Percentiles rank a stretch among this genome's conserved stretches.
These are phyloP conservation scores for Mycteria americana DNA, from an alignment of 2,797 vertebrate species.

Conservation along the genomic window DNA sequence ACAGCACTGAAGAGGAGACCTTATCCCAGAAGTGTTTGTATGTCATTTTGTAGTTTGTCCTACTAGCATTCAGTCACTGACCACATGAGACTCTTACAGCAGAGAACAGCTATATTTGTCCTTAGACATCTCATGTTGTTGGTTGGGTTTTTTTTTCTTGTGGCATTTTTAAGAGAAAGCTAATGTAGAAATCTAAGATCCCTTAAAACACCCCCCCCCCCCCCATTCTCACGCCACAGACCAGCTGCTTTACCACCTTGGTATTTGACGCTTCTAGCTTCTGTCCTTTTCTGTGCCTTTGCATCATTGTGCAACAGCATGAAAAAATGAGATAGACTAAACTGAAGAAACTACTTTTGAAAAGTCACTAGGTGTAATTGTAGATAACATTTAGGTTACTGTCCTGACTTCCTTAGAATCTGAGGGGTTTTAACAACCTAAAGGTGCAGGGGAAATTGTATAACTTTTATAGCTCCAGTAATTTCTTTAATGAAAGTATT, in stretches of 20 bases:
- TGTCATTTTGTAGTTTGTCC: background rate
- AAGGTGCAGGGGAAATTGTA: background rate
- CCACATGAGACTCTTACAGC: background rate
- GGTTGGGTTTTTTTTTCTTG: background rate
- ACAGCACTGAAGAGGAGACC: background rate
- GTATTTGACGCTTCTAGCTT: background rate
- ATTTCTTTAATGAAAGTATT: background rate
- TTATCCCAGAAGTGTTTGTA: background rate
- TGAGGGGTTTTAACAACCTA: background rate
- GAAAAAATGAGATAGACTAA: background rate
- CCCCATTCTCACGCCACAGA: background rate
- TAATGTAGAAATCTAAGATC: background rate
- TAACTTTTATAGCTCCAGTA: background rate
- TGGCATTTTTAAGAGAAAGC: background rate
- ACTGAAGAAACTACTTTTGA: background rate
- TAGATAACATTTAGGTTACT: background rate
- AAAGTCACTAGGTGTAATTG: background rate
- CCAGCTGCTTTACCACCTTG: background rate
- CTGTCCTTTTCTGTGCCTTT: background rate
- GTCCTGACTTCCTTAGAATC: background rate
- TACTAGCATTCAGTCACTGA: background rate
- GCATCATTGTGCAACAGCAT: background rate
- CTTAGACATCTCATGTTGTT: background rate
- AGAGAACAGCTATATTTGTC: background rate
- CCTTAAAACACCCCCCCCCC: background rate